Evolutionary conservation across 2,888 invertebrate species (phyloP), one percentile per base, ranked within the genome.

Genomic region (Drosophila longiperda): DNA sequence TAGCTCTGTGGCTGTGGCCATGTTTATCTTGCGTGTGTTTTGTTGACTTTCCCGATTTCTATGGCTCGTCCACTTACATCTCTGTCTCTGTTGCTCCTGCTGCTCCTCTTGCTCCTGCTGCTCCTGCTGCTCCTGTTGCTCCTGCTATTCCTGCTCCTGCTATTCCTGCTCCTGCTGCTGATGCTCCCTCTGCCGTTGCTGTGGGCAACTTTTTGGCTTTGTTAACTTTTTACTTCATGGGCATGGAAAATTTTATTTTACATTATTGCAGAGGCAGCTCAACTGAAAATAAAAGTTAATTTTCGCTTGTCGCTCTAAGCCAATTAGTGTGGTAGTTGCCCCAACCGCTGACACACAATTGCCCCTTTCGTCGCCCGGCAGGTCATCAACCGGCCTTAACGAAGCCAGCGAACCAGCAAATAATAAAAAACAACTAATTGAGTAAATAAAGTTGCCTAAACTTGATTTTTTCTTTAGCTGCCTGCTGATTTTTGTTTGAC

Each of bases 301-400:
- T 87, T 87, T 87, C 87, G 87, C 85, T 87, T 87, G 87, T 87
- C 89, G 89, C 89, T 87, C 85, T 87, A 89, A 87, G 87, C 87
- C 87, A 87, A 87, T 87, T 87, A 87, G 87, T 87, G 85, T 68
- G 82, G 73, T 77, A 73, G 74, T 61, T 48, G 63, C 50, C 58
- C 54, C 32, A 42, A 34, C 34, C 45, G 32, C 50, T 29, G 29
- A 29, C 3, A 6, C 15, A 3, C 32, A n/a, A 55, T 33, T 63
- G 48, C 59, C 45, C 60, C 57, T 70, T 63, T 62, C 49, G 40
- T 29, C 45, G 57, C 48, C 62, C 49, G 57, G 48, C 53, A 36
- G 75, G 72, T 65, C 78, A 79, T 72, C 79, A 79, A 78, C 67
- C 72, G 63, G 75, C 75, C 79, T 67, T 75, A 78, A 75, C 79